Conservation (phyloP, 2,797 vertebrate species). For the Anableps anableps region DNA sequence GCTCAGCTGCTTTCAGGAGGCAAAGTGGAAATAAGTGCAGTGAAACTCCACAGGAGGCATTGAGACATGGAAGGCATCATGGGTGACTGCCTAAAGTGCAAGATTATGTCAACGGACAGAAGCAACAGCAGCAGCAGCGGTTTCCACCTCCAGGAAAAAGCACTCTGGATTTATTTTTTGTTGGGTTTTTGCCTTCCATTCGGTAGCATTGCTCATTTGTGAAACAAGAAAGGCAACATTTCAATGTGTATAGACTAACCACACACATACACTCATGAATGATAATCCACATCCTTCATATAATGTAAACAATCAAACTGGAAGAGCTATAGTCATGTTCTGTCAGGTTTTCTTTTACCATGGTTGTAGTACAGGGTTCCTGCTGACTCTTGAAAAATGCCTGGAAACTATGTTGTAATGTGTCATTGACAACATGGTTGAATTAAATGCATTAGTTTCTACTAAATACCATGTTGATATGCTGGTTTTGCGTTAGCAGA, state of each 20-base stretch:
- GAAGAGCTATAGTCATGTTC: not conserved
- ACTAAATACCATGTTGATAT: too few relatives aligned
- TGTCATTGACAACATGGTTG: too few relatives aligned
- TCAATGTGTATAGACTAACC: not conserved
- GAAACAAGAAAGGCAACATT: not conserved
- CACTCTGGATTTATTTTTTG: not conserved
- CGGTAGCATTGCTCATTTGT: not conserved
- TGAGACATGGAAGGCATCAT: slow-evolving; percentile 7
- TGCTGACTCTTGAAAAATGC: not conserved
- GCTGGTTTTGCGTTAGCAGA: too few relatives aligned
- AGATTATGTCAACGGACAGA: slow-evolving; percentile 6
- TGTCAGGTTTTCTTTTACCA: not conserved
- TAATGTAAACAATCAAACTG: not conserved
- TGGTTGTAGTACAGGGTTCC: not conserved
- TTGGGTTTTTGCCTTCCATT: not conserved
- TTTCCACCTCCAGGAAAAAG: not conserved
- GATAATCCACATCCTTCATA: not conserved
- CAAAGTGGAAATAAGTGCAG: slow-evolving; percentile 6
- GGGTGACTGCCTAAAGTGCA: slow-evolving; percentile 17
- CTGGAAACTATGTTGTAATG: not conserved
- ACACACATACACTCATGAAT: not conserved
- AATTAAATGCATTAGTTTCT: too few relatives aligned
- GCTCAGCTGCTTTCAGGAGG: slow-evolving; percentile 32
- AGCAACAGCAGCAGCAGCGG: not conserved
- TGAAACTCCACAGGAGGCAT: slow-evolving; percentile 12